Percentiles rank a stretch among this genome's conserved stretches.
phyloP scores from a whole-genome alignment of 2,888 invertebrate genomes.

The Stenolophus ochropezus region DNA sequence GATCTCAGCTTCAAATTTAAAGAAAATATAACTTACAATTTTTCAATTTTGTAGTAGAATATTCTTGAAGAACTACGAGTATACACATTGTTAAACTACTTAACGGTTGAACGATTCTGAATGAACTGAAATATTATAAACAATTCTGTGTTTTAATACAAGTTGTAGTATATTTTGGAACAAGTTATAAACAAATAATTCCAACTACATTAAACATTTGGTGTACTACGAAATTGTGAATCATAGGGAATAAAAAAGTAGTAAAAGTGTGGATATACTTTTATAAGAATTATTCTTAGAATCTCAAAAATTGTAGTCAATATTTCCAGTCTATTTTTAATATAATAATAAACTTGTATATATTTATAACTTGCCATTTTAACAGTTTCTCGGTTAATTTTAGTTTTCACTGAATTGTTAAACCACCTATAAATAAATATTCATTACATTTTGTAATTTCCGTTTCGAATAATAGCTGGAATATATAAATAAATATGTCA shows the following conservation, averaged over 20 bases:
- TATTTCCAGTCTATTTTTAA: too few species aligned
- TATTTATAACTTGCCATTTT: background rate
- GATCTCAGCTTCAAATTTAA: too few species aligned
- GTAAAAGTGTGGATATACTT: background rate
- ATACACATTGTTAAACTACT: background rate
- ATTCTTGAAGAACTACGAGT: too few species aligned
- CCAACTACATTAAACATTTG: background rate
- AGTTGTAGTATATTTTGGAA: background rate
- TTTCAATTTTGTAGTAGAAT: too few species aligned
- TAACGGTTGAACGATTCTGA: background rate
- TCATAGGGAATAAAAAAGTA: background rate
- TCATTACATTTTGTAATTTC: background rate
- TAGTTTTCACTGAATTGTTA: background rate
- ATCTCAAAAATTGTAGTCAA: background rate
- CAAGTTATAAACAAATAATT: constrained; percentile 1
- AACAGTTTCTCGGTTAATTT: too few species aligned
- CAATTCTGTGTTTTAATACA: background rate
- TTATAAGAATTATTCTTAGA: background rate
- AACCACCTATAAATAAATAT: background rate
- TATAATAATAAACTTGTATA: too few species aligned
- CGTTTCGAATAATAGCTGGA: background rate
- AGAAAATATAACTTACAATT: too few species aligned
- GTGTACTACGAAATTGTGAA: background rate
- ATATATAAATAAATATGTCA: background rate
- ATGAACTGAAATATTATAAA: background rate